phyloP scores from a whole-genome alignment of 2,797 vertebrate species.

The Scolopax rusticola region DNA sequence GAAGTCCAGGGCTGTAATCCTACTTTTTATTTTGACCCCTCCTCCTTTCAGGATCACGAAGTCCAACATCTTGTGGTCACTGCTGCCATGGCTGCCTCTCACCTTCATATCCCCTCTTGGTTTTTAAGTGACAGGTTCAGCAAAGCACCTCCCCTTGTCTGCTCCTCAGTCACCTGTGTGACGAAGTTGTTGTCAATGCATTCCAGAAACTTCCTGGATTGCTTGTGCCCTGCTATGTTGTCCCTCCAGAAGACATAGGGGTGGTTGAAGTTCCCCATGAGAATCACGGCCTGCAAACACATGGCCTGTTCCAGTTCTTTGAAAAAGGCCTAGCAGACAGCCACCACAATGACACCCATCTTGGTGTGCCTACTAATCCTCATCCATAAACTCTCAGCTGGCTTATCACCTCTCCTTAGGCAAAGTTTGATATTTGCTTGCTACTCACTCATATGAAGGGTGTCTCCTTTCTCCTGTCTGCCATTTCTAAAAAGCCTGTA shows the following conservation, averaged over 20 bases:
- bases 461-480: neutral
- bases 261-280: neutral
- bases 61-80: neutral
- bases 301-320: neutral
- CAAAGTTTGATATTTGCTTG: neutral
- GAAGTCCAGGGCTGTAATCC: neutral
- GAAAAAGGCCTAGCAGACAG: neutral
- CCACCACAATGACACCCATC: neutral
- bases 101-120: neutral
- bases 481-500: neutral
- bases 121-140: neutral
- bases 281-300: neutral
- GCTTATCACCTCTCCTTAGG: neutral
- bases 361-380: neutral
- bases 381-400: neutral
- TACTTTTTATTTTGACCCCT: neutral
- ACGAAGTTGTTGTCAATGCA: neutral
- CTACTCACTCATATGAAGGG: neutral
- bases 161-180: neutral
- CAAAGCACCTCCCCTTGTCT: neutral
- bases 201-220: neutral
- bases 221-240: neutral
- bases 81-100: neutral
- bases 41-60: neutral
- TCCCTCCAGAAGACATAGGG: neutral